phyloP scores from a whole-genome alignment of 1,140 invertebrate species.

The Neomicropteryx cornuta region DNA sequence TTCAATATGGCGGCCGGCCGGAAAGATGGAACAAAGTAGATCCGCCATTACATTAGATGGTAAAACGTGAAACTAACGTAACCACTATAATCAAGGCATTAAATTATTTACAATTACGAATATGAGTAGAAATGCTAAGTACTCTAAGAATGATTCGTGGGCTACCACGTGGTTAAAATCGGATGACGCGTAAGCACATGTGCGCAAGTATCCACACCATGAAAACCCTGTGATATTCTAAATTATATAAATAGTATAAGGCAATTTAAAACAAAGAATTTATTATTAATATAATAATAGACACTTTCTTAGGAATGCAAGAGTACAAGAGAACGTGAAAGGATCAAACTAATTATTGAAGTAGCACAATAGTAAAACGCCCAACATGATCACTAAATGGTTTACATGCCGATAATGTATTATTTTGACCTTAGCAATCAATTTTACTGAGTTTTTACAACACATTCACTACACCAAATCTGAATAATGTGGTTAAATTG shows the following conservation, averaged over 20 bases:
- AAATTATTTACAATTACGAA: slow-evolving; percentile 6
- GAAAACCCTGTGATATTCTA: too few relatives aligned
- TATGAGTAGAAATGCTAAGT: neutral
- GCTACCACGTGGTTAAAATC: slow-evolving; percentile 33
- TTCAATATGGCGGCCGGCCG: slow-evolving; percentile 41
- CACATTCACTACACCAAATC: slow-evolving; percentile 9
- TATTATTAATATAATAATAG: slow-evolving; percentile 8
- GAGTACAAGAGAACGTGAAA: slow-evolving; percentile 17
- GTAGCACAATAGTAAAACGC: slow-evolving; percentile 7
- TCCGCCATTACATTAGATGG: slow-evolving; percentile 25
- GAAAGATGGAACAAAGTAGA: slow-evolving; percentile 37
- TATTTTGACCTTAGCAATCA: neutral
- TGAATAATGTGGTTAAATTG: slow-evolving; percentile 29
- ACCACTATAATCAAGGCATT: slow-evolving; percentile 7
- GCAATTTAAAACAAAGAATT: slow-evolving; percentile 17
- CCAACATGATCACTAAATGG: slow-evolving; percentile 16
- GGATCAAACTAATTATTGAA: slow-evolving; percentile 8
- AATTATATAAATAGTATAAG: too few relatives aligned
- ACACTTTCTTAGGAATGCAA: neutral
- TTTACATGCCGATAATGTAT: neutral
- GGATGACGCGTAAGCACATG: slow-evolving; percentile 37
- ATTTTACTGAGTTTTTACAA: neutral
- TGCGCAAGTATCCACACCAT: too few relatives aligned
- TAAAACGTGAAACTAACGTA: slow-evolving; percentile 8
- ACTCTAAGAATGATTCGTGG: neutral